Percentiles rank a stretch among this genome's conserved stretches.
These are phyloP conservation scores for Pediacus dermestoides DNA, from an alignment of 2,888 invertebrate genomes.

Conservation along the genomic window DNA sequence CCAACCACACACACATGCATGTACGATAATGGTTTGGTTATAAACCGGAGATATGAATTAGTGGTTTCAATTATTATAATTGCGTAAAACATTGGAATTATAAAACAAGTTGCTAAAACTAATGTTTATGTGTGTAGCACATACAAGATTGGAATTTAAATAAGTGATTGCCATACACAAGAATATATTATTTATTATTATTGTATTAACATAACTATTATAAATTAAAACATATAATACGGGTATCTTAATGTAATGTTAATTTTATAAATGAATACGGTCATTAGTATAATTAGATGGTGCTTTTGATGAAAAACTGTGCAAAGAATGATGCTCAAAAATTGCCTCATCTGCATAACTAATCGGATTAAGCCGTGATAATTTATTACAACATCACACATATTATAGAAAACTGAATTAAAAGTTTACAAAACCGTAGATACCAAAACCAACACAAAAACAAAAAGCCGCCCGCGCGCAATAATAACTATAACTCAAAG, in stretches of 20 bases:
- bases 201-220: slow-evolving; percentile 23
- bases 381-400: no score
- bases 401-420: no score
- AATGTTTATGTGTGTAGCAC: slow-evolving; percentile 8
- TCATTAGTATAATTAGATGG: no score
- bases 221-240: slow-evolving; percentile 23
- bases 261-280: no score
- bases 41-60: slow-evolving; percentile 21
- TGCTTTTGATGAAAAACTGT: no score
- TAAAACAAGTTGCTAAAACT: slow-evolving; percentile 8
- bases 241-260: slow-evolving; percentile 22
- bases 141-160: slow-evolving; percentile 18
- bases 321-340: no score
- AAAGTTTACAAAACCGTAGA: no score
- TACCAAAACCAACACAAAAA: slow-evolving; percentile 21
- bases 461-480: no score
- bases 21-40: no score
- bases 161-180: slow-evolving; percentile 20
- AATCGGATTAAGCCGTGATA: no score
- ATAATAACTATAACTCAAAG: slow-evolving; percentile 39
- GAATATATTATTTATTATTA: slow-evolving; percentile 23
- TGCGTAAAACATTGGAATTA: slow-evolving; percentile 21
- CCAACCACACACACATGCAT: no score
- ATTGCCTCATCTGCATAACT: no score
- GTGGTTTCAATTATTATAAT: slow-evolving; percentile 23